Conservation (phyloP, 2,797 vertebrate species). For the Aldrovandia affinis region DNA sequence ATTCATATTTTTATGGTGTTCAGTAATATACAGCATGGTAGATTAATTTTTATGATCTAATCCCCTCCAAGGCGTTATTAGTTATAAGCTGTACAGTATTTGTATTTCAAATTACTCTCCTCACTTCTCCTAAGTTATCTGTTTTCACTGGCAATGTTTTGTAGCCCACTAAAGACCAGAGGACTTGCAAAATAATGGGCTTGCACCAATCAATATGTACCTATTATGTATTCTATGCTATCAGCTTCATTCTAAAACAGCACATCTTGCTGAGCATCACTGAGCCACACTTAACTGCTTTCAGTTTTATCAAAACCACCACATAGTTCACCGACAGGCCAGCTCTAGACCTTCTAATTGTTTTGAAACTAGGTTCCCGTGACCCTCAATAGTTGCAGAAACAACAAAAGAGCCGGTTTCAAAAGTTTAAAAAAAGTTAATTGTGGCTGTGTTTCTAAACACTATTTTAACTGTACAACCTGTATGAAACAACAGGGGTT, state of each 20-base stretch:
- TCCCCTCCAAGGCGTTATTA: neutral
- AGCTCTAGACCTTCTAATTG: neutral
- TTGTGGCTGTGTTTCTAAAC: neutral
- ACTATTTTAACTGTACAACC: neutral
- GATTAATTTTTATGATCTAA: neutral
- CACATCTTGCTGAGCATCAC: neutral
- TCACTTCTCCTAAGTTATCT: neutral
- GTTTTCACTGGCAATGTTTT: neutral
- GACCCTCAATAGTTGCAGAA: neutral
- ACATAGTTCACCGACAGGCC: neutral
- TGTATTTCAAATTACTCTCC: neutral
- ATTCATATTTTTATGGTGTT: conserved; percentile 33
- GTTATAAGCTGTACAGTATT: neutral
- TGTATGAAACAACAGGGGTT: neutral
- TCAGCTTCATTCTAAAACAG: neutral
- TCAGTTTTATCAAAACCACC: neutral
- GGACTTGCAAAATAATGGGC: neutral
- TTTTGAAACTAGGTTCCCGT: neutral
- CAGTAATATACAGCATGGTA: neutral
- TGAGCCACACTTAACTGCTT: no score
- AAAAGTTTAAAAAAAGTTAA: neutral
- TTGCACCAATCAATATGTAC: neutral
- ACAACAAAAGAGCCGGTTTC: neutral
- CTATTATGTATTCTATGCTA: neutral
- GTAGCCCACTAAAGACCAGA: neutral